phyloP scores from a whole-genome alignment of 2,797 vertebrate species.

The Lacerta viridis region DNA sequence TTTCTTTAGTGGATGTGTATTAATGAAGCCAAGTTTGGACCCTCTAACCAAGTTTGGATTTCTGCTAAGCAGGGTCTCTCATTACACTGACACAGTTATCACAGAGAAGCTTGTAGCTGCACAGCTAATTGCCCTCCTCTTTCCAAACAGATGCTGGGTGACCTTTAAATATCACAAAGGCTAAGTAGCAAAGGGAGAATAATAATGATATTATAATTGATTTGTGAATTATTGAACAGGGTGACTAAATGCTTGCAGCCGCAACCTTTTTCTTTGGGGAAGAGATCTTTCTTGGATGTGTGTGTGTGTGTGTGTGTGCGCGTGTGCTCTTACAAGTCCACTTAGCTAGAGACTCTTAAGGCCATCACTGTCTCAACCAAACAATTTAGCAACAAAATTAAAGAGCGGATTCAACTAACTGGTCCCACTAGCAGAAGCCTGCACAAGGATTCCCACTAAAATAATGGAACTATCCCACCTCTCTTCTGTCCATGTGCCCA shows the following conservation, averaged over 20 bases:
- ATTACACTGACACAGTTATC: slow-evolving; percentile 62
- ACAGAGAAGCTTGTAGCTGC: slow-evolving; percentile 70
- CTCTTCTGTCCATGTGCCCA: no score
- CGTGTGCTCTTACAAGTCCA: no score
- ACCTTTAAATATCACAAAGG: slow-evolving; percentile 83
- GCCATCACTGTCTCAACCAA: no score
- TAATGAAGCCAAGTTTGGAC: slow-evolving; percentile 53
- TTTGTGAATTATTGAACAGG: slow-evolving; percentile 83
- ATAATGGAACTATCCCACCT: no score
- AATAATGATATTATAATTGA: slow-evolving; percentile 85
- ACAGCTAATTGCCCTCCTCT: slow-evolving; percentile 76
- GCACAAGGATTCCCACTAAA: no score
- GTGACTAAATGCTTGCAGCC: slow-evolving; percentile 66
- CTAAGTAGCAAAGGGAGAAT: slow-evolving; percentile 79
- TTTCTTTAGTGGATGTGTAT: slow-evolving; percentile 32
- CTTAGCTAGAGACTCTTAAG: no score
- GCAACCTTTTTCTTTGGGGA: slow-evolving; percentile 62
- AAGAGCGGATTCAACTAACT: no score
- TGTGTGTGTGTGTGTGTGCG: no score
- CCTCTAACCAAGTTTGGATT: slow-evolving; percentile 53
- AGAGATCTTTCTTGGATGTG: slow-evolving; percentile 39
- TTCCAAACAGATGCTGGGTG: slow-evolving; percentile 71
- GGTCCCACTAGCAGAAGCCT: no score
- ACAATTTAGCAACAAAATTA: no score
- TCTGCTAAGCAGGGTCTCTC: slow-evolving; percentile 63